Evolutionary conservation across 2,888 invertebrate species (phyloP), one percentile per base, ranked within the genome.

Genomic region (Sinohyriopsis cumingii): DNA sequence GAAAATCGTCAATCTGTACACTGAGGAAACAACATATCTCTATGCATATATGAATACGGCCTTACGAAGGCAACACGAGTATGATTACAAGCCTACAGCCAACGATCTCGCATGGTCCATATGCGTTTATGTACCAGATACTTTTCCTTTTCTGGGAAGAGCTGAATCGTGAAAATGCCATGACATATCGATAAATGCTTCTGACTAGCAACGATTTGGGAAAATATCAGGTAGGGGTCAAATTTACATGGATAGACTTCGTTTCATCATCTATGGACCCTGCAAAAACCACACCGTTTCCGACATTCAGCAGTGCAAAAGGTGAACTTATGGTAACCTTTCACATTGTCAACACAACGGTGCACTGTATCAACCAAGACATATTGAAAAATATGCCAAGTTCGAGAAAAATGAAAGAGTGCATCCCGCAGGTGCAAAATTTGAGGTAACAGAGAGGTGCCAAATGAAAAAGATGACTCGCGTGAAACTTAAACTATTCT

Each of bases 381-480:
- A 80, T 59, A 78, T 80, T 20, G 74, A 75, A n/a, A 28, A 64
- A 5, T 76, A 73, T 55, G 76, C 80, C 3, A 55, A 56, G 19
- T 76, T 72, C 24, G 61, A 62, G 45, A 76, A 80, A 53, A 68
- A 67, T 2, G 80, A 80, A 60, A 75, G 80, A 55, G 69, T 75
- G 5, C 78, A 80, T 60, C 80, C 80, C 0, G 73, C 73, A 15
- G 80, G 80, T 19, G 73, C 76, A 15, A 59, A 57, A 45, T 80
- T 80, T 65, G 6, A 55, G 3, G 66, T 78, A 24, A 73, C 63
- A 1, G 61, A 59, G 3, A 59, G 67, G 24, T 63, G 45, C 18
- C 25, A 18, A 3, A 53, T n/a, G 54, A 66, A 68, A 59, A 63
- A 65, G 25, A 68, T 68, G 4, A 59, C 67, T 20, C 69, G 63